These are phyloP conservation scores for Dipodomys ordii DNA, from an alignment of 2,113 vertebrate species.

Conservation along the genomic window DNA sequence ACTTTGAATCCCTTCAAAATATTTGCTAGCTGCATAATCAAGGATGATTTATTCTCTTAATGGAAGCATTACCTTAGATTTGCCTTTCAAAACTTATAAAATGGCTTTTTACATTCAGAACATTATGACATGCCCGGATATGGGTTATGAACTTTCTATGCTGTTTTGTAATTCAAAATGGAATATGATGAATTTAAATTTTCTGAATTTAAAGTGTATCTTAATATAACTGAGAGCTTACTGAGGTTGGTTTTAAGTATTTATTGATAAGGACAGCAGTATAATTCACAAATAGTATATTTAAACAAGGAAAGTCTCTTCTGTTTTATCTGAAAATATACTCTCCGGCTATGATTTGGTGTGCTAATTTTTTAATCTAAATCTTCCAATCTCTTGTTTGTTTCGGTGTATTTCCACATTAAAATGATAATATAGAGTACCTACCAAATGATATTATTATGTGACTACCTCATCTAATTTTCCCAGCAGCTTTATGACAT, in stretches of 20 bases:
- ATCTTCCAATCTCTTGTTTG: neutral
- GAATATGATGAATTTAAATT: slow-evolving; percentile 68
- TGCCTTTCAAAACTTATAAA: slow-evolving; percentile 66
- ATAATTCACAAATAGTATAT: slow-evolving; percentile 33
- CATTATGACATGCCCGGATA: slow-evolving; percentile 40
- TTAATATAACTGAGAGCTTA: slow-evolving; percentile 57
- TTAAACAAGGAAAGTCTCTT: slow-evolving; percentile 27
- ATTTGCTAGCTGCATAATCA: slow-evolving; percentile 44
- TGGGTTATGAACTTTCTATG: slow-evolving; percentile 55
- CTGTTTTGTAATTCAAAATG: slow-evolving; percentile 61
- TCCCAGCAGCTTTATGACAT: neutral
- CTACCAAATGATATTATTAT: neutral
- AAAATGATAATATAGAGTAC: neutral
- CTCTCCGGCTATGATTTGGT: neutral
- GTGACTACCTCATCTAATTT: neutral
- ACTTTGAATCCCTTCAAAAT: neutral
- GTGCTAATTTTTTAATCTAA: neutral
- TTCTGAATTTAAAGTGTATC: slow-evolving; percentile 67
- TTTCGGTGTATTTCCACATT: neutral
- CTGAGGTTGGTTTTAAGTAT: slow-evolving; percentile 53
- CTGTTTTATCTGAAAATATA: slow-evolving; percentile 2
- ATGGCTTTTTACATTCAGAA: slow-evolving; percentile 63
- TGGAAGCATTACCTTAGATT: slow-evolving; percentile 45
- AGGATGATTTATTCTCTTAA: slow-evolving; percentile 26
- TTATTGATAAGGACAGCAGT: slow-evolving; percentile 62